These are phyloP conservation scores for Tapirus terrestris DNA, from an alignment of 2,113 vertebrate species.

Conservation along the genomic window DNA sequence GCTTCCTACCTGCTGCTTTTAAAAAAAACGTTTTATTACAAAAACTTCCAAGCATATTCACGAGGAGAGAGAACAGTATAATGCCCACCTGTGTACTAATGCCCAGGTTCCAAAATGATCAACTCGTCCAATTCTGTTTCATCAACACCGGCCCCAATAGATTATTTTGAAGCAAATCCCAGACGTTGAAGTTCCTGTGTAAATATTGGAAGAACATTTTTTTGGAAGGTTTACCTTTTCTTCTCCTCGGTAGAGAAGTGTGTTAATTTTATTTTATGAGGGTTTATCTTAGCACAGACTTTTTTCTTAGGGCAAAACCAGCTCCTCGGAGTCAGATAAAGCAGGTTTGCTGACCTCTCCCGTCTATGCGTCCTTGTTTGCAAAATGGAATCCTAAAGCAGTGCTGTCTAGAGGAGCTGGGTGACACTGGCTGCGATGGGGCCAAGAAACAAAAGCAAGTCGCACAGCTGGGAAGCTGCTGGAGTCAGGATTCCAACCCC, in stretches of 20 bases:
- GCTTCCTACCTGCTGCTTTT: neutral
- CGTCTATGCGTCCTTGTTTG: neutral
- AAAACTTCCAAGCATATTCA: neutral
- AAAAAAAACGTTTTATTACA: neutral
- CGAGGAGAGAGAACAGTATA: neutral
- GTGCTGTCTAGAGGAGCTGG: neutral
- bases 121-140: neutral
- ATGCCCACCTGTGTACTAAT: fast-evolving
- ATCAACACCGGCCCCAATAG: neutral
- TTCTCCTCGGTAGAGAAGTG: neutral
- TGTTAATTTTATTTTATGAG: fast-evolving
- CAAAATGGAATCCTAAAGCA: neutral
- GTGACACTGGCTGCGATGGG: fast-evolving
- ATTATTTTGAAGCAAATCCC: neutral
- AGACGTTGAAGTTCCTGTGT: fast-evolving
- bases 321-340: neutral
- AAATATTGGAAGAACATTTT: neutral
- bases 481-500: neutral
- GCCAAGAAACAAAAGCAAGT: neutral
- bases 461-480: neutral
- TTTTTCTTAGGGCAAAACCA: neutral
- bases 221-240: neutral
- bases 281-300: neutral
- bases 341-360: too few species aligned
- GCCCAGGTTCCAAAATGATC: neutral